Conservation (phyloP, 1,140 invertebrate genomes). For the Paraescarpia echinospica region DNA sequence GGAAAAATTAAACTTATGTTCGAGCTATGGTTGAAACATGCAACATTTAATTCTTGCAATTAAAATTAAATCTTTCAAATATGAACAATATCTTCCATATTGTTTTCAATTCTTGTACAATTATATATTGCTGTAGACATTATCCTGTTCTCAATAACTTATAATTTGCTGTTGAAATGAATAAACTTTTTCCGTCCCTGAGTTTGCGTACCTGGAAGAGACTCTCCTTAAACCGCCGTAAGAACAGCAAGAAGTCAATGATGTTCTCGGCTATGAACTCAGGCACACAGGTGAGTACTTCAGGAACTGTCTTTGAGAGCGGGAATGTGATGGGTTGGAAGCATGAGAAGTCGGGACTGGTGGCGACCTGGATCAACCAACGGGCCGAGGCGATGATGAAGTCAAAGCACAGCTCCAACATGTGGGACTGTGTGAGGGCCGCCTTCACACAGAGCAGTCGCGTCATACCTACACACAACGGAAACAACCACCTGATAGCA, state of each 20-base stretch:
- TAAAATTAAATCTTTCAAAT: too few relatives aligned
- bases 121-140: too few relatives aligned
- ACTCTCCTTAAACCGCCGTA: conserved; percentile 65
- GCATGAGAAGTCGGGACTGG: conserved; percentile 39
- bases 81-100: too few relatives aligned
- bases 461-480: conserved; percentile 48
- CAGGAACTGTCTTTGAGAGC: conserved; percentile 20
- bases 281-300: conserved; percentile 73
- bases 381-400: conserved; percentile 79
- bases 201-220: conserved; percentile 45
- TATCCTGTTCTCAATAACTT: too few relatives aligned
- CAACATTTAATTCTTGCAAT: too few relatives aligned
- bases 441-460: conserved; percentile 63
- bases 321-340: conserved; percentile 7
- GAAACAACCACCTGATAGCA: conserved; percentile 1
- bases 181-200: too few relatives aligned
- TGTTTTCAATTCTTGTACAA: too few relatives aligned
- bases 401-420: conserved; percentile 69
- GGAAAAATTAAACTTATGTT: too few relatives aligned
- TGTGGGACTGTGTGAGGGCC: conserved; percentile 72
- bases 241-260: conserved; percentile 75
- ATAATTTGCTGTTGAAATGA: too few relatives aligned
- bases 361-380: conserved; percentile 81
- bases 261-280: conserved; percentile 90
- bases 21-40: too few relatives aligned